A percentile compares a stretch with the other conserved stretches of the same genome.
These are phyloP conservation scores for Lutraria rhynchaena DNA, from an alignment of 1,140 invertebrate genomes.

Conservation along the genomic window DNA sequence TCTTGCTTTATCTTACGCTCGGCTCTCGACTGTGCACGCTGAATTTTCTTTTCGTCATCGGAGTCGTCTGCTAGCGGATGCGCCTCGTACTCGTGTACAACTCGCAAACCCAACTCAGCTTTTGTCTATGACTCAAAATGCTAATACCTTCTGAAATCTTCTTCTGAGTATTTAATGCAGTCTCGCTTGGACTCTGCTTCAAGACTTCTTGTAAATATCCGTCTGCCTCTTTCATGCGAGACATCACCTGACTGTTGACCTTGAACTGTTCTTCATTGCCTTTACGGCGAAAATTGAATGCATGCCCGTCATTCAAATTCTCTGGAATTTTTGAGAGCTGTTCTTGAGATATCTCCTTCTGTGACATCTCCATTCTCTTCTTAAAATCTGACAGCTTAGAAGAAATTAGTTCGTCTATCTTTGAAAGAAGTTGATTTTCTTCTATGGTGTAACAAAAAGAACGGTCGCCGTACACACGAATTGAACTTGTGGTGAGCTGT, in stretches of 20 bases:
- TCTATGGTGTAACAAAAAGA: not conserved
- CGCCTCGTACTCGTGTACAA: too few relatives aligned
- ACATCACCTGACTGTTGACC: not conserved
- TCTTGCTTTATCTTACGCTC: not conserved
- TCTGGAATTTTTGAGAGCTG: not conserved
- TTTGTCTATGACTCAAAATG: not conserved
- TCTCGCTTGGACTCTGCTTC: too few relatives aligned
- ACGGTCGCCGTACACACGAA: too few relatives aligned
- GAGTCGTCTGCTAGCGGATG: not conserved
- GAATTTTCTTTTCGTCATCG: slow-evolving; percentile 20
- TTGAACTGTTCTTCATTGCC: slow-evolving; percentile 21
- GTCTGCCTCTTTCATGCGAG: not conserved
- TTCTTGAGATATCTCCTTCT: not conserved
- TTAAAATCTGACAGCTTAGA: not conserved
- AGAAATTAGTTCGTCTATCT: not conserved
- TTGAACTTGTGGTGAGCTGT: too few relatives aligned
- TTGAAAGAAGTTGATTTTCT: not conserved
- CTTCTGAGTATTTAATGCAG: too few relatives aligned
- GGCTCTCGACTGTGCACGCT: not conserved
- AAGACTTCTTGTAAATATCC: too few relatives aligned
- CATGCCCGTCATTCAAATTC: not conserved
- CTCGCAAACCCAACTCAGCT: too few relatives aligned
- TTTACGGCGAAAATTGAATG: not conserved
- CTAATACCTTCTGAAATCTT: too few relatives aligned
- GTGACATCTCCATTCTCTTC: not conserved